Evolutionary conservation across 2,888 invertebrate genomes (phyloP), one percentile per base, ranked within the genome.

Genomic region (Cryptosula pallasiana): DNA sequence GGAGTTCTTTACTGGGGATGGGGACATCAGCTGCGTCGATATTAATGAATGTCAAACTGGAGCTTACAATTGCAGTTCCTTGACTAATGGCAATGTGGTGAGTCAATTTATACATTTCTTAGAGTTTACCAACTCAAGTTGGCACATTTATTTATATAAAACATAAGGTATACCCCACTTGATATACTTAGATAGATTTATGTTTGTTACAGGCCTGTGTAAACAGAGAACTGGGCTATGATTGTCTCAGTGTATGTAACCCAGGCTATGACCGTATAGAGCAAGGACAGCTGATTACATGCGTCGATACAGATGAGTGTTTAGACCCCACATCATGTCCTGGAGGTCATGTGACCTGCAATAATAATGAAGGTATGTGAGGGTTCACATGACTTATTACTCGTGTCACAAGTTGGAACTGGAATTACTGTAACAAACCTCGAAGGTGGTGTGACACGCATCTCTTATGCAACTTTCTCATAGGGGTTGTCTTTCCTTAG

Each of bases 1-100:
- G n/a, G 29, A 63, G n/a, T 63, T 25, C 63, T 63, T 29, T 32
- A 63, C 34, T 29, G 63, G 63, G 1, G 63, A 63, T 32, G 63
- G 29, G 3, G 13, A 63, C 32, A 63, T 27, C 32, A 34, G n/a
- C 29, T 63, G 63, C 32, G 9, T 5, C 2, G 63, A 63, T 63
- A 63, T 32, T 29, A 32, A 63, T 63, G 63, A 63, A 32, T 63
- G 63, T 63, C 5, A 9, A 23, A 23, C 5, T 25, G 20, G 13
- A 57, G 20, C 57, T 5, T 5, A 63, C 9, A 32, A 63, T 34
- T 63, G 63, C n/a, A 9, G 29, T 3, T 29, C 63, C 32, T 13
- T 25, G 9, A 13, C 34, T 2, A 25, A 63, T 9, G 63, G 20
- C 5, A 16, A 57, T 25, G 25, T 16, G 57, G 45, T 45, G 20